These are phyloP conservation scores for Rotaria macrura DNA, from an alignment of 2,888 invertebrate genomes.

Conservation along the genomic window DNA sequence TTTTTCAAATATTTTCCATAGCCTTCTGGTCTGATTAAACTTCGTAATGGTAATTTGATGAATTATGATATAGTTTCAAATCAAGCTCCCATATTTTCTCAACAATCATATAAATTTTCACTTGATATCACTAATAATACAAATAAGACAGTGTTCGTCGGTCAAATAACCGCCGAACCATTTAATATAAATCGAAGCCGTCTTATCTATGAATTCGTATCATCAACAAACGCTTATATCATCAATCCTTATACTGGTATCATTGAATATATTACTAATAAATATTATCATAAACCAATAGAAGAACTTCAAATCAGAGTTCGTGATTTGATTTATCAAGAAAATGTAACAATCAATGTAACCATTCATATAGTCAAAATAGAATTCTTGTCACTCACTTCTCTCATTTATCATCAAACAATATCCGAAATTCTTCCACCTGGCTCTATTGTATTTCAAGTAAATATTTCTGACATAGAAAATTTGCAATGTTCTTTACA, in stretches of 20 bases:
- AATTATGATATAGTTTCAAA: neutral
- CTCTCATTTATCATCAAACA: neutral
- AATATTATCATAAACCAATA: neutral
- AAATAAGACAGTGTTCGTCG: neutral
- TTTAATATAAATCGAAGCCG: neutral
- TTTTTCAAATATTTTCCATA: neutral
- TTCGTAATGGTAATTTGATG: neutral
- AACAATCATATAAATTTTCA: neutral
- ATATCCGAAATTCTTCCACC: slow-evolving; percentile 6
- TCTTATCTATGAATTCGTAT: neutral
- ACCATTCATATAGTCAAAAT: neutral
- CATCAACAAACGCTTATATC: neutral
- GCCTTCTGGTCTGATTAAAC: neutral
- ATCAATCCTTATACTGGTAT: neutral
- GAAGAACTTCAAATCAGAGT: neutral
- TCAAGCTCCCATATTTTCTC: neutral
- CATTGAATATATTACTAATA: neutral
- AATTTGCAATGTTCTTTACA: neutral
- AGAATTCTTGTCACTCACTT: neutral
- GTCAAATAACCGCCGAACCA: neutral
- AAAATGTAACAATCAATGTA: neutral
- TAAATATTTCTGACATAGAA: neutral
- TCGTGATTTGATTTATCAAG: neutral
- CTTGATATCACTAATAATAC: neutral
- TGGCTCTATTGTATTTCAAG: neutral